Evolutionary conservation across 2,888 invertebrate species (phyloP), one percentile per base, ranked within the genome.

Genomic region (Choreutis nemorana): DNA sequence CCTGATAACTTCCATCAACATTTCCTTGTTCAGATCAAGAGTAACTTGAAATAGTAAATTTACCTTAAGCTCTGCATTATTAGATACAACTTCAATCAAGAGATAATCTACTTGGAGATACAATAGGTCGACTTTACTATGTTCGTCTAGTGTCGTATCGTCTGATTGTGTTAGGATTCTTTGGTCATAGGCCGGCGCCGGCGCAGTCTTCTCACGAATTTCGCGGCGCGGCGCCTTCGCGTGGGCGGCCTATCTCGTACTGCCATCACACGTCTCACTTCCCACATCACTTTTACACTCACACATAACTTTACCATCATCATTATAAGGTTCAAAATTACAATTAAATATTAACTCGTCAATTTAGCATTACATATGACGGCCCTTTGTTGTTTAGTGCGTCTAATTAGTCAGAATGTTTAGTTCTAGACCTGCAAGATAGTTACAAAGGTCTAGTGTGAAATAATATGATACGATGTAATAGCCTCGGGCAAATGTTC

Each of bases 341-440:
- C 34, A 28, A 18, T 32, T 26, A 42, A 53, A 29, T 35, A 31
- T 37, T 32, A 30, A 30, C 33, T 41, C 23, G 35, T 26, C 41
- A 50, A 44, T 48, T 51, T 50, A 42, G 46, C 46, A 40, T 37
- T 41, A 38, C 45, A 41, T 36, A 46, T 47, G 50, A 55, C 58
- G 50, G 56, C 55, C 53, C 62, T 71, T 73, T 72, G 71, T 75
- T 72, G 66, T 60, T 55, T 64, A 66, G 72, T 67, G 65, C 68
- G 59, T 67, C 77, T 78, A 75, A 78, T 77, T 78, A 78, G 77
- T 75, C 73, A 72, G 68, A 51, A 72, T 68, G 68, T 67, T 77
- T 73, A 75, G 72, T 61, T 52, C 58, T 57, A 55, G 57, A 56
- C 59, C 53, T 48, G 71, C 58, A 45, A 63, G 72, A 64, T 42